phyloP scores from a whole-genome alignment of 2,113 vertebrate species.

The Bubo bubo region DNA sequence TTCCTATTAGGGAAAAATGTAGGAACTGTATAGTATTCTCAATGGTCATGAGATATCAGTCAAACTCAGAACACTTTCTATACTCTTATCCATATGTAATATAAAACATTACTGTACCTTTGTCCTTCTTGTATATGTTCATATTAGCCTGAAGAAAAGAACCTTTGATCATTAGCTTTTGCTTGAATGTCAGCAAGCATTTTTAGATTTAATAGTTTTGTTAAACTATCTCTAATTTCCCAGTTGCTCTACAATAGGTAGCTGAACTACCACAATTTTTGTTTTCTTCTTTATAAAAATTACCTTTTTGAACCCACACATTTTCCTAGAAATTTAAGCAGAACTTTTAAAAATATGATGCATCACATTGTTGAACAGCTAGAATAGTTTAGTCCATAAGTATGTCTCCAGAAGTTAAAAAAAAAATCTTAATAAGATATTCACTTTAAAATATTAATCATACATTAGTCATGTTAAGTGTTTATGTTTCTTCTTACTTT shows the following conservation, averaged over 20 bases:
- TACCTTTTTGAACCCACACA: background rate
- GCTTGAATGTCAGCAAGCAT: background rate
- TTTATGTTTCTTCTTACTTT: background rate
- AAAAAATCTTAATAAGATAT: background rate
- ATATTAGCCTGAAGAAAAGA: background rate
- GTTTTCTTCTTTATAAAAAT: background rate
- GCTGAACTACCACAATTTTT: background rate
- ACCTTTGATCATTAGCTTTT: background rate
- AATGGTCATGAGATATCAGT: background rate
- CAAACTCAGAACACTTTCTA: background rate
- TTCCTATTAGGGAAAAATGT: background rate
- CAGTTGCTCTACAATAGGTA: background rate
- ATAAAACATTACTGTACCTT: background rate
- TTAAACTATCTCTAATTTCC: background rate
- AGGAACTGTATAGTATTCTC: background rate
- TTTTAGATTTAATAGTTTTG: background rate
- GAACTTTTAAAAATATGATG: background rate
- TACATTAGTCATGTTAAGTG: background rate
- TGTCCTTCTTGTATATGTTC: background rate
- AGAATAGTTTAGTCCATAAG: background rate
- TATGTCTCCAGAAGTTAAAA: background rate
- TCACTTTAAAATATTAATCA: background rate
- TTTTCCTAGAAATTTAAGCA: background rate
- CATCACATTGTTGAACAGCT: background rate
- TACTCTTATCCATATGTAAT: background rate